Percentiles rank a stretch among this genome's conserved stretches.
phyloP scores from a whole-genome alignment of 1,140 invertebrate species.

The Nylanderia fulva region DNA sequence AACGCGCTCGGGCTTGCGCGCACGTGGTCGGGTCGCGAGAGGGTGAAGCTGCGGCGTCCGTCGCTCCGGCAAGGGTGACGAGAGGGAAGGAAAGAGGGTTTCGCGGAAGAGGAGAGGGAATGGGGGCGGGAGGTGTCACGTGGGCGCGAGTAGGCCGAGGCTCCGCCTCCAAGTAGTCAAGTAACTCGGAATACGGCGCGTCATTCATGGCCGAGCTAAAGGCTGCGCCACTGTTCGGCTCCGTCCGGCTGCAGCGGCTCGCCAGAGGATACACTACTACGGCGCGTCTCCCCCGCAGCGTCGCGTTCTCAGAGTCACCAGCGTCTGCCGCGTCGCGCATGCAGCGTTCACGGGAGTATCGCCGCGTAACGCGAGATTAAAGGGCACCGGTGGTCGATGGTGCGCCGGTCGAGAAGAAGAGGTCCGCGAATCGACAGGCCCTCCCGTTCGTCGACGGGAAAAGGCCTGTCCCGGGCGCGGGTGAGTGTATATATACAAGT shows the following conservation, averaged over 20 bases:
- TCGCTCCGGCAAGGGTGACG: slow-evolving; percentile 30
- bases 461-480: slow-evolving; percentile 5
- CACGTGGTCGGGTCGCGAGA: slow-evolving; percentile 56
- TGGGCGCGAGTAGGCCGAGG: slow-evolving; percentile 77
- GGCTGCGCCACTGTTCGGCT: slow-evolving; percentile 81
- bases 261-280: slow-evolving; percentile 69
- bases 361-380: slow-evolving; percentile 38
- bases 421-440: slow-evolving; percentile 15
- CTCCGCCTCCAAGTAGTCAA: slow-evolving; percentile 84
- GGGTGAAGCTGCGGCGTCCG: slow-evolving; percentile 46
- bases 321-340: slow-evolving; percentile 40
- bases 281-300: slow-evolving; percentile 76
- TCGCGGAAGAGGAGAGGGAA: slow-evolving; percentile 51
- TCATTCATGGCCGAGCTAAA: slow-evolving; percentile 85
- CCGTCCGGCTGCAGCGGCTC: slow-evolving; percentile 78
- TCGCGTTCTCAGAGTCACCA: slow-evolving; percentile 37
- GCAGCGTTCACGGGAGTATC: slow-evolving; percentile 38
- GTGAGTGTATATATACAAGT: slow-evolving; percentile 39
- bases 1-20: slow-evolving; percentile 41
- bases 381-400: slow-evolving; percentile 39
- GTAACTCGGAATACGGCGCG: slow-evolving; percentile 78
- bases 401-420: slow-evolving; percentile 31
- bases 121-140: slow-evolving; percentile 82
- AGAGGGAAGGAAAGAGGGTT: slow-evolving; percentile 61
- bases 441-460: slow-evolving; percentile 41